Conservation (phyloP, 2,888 invertebrate species). For the Julus scandinavius region DNA sequence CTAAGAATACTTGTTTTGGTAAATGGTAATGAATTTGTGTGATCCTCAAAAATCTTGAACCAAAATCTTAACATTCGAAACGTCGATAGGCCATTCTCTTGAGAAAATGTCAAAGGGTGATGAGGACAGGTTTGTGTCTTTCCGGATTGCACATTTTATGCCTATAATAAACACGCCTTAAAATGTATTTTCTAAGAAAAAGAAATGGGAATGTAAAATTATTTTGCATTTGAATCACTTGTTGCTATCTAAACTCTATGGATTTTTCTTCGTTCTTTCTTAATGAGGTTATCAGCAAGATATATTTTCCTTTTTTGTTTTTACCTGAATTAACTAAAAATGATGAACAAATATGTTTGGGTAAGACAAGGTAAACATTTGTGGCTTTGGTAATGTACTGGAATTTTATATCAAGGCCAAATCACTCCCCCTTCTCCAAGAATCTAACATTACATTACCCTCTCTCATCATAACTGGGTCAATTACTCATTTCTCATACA, state of each 20-base stretch:
- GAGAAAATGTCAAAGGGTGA: background rate
- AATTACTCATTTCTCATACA: background rate
- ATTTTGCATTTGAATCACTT: background rate
- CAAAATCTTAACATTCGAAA: background rate
- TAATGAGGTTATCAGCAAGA: background rate
- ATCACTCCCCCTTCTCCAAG: background rate
- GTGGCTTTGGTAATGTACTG: conserved; percentile 3
- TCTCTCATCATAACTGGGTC: background rate
- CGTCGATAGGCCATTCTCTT: background rate
- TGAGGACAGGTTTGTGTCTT: background rate
- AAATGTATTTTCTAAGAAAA: background rate
- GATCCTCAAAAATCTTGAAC: too few species aligned
- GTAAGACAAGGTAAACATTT: background rate
- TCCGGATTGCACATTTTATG: background rate
- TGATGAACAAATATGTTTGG: background rate
- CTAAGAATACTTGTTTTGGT: too few species aligned
- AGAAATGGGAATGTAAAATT: background rate
- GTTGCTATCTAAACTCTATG: background rate
- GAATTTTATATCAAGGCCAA: conserved; percentile 5
- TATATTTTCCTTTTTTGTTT: background rate
- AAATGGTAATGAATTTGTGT: too few species aligned
- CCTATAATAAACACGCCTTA: conserved; percentile 13
- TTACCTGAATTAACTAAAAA: background rate
- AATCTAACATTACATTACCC: background rate
- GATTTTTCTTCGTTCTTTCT: background rate